Percentiles rank a stretch among this genome's conserved stretches.
Evolutionary conservation across 2,113 vertebrate species (phyloP).

Genomic region (Misgurnus mizolepis): DNA sequence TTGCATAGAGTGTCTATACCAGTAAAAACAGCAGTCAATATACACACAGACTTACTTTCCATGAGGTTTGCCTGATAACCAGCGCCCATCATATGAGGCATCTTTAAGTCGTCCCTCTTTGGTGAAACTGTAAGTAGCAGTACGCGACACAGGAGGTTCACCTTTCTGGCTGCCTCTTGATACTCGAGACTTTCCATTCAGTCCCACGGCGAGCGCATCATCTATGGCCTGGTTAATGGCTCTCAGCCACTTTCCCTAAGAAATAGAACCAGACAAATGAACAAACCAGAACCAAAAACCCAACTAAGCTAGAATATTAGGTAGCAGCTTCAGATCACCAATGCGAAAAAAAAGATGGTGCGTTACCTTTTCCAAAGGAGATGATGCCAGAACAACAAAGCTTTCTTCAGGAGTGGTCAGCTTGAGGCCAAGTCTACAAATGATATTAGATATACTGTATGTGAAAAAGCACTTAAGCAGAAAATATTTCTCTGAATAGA

Average conservation of each 20-base stretch:
- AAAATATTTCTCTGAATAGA: too few relatives aligned
- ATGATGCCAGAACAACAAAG: constrained; percentile 87
- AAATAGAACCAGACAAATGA: background rate
- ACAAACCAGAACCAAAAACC: background rate
- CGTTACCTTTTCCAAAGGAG: constrained; percentile 90
- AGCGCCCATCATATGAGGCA: constrained; percentile 86
- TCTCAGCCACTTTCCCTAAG: constrained; percentile 90
- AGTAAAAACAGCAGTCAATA: background rate
- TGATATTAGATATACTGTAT: background rate
- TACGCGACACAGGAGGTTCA: constrained; percentile 86
- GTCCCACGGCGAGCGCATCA: constrained; percentile 78
- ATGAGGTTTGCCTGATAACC: constrained; percentile 90
- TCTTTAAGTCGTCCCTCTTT: constrained; percentile 90
- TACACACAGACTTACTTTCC: constrained; percentile 81
- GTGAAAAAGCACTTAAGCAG: too few relatives aligned
- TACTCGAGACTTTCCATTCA: constrained; percentile 68
- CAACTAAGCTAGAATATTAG: background rate
- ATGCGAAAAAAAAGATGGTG: background rate
- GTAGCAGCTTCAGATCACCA: background rate
- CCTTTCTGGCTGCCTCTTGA: constrained; percentile 71
- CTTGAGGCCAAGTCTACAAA: constrained; percentile 85
- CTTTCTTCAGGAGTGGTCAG: constrained; percentile 93
- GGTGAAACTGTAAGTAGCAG: constrained; percentile 86
- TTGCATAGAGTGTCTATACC: too few relatives aligned
- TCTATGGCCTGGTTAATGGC: constrained; percentile 93